These are phyloP conservation scores for Heliconius cydno DNA, from an alignment of 2,888 invertebrate species.

Conservation along the genomic window DNA sequence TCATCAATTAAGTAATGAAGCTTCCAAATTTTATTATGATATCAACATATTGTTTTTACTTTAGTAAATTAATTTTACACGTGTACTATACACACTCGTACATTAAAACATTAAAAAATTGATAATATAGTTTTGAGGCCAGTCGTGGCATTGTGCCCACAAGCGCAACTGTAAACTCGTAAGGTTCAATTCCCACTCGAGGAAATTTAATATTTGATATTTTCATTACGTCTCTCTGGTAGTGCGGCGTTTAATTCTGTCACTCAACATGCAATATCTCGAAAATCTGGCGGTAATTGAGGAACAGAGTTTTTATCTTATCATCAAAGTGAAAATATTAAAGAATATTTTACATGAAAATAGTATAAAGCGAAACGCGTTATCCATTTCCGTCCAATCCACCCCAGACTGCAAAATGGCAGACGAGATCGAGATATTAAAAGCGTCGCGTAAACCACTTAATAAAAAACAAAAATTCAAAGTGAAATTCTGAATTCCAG, in stretches of 20 bases:
- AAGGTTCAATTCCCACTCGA: no score
- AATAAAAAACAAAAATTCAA: conserved; percentile 35
- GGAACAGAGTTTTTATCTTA: not conserved
- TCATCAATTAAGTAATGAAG: conserved; percentile 18
- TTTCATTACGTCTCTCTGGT: no score
- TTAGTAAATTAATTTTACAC: not conserved
- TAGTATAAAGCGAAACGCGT: not conserved
- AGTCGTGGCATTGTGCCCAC: no score
- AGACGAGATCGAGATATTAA: conserved; percentile 41
- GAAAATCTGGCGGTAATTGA: no score
- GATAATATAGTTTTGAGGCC: no score
- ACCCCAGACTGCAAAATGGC: conserved; percentile 38
- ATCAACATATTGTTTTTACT: conserved; percentile 15
- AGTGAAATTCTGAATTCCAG: conserved; percentile 51
- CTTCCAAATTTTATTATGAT: conserved; percentile 19
- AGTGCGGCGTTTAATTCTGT: no score
- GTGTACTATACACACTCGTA: not conserved
- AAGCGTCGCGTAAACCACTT: conserved; percentile 46
- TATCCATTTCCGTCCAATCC: conserved; percentile 19
- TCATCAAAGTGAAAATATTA: not conserved
- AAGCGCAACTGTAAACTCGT: no score
- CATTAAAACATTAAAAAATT: not conserved
- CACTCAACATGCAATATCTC: no score
- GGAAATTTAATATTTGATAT: no score
- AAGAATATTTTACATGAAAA: not conserved